Conservation (phyloP, 2,797 vertebrate genomes). For the Eutrigla gurnardus region DNA sequence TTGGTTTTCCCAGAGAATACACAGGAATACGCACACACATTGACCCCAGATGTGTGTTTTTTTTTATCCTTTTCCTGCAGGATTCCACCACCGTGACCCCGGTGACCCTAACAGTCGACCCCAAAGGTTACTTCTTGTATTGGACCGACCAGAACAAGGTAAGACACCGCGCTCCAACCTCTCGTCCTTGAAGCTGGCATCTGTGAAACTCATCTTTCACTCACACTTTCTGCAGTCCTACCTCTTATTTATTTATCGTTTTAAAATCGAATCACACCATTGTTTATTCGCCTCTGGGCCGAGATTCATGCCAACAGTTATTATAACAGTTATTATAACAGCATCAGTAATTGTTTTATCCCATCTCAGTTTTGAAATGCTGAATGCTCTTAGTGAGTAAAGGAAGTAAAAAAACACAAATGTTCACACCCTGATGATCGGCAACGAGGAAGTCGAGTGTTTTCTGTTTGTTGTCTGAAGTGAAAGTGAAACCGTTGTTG, state of each 20-base stretch:
- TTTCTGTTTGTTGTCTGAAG: not conserved
- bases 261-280: not conserved
- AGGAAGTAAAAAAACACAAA: conserved; percentile 5
- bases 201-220: not conserved
- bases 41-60: conserved; percentile 51
- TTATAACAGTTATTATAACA: not conserved
- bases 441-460: not conserved
- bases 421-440: not conserved
- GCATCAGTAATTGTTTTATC: not conserved
- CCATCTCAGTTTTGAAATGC: conserved; percentile 9
- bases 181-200: not conserved
- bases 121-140: conserved; percentile 87
- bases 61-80: conserved; percentile 60
- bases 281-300: not conserved
- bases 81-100: conserved; percentile 84
- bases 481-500: conserved; percentile 20
- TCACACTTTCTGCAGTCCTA: too few species aligned
- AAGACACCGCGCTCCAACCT: conserved; percentile 29
- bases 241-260: not conserved
- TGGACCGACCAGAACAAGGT: conserved; percentile 89
- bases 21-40: conserved; percentile 23
- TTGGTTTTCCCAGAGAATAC: conserved; percentile 23
- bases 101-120: conserved; percentile 85
- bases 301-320: not conserved
- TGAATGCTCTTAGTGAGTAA: conserved; percentile 6